Evolutionary conservation across 2,113 vertebrate genomes (phyloP), one percentile per base, ranked within the genome.

Genomic region (Taxidea taxus): DNA sequence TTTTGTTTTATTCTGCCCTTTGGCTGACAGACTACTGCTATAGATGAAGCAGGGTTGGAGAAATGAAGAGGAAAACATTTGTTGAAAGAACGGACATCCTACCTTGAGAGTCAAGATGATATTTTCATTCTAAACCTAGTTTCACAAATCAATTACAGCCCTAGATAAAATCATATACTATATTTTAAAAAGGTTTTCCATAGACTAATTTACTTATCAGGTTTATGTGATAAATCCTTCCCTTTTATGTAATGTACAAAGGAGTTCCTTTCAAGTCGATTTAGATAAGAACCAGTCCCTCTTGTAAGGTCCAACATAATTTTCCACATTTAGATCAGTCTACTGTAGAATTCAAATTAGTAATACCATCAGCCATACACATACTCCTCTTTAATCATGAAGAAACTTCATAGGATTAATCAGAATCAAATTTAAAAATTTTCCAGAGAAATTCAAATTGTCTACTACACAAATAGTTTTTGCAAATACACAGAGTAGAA

Each of bases 221-320:
- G 86, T 86, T 64, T 86, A 37, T 75, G 27, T 87, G 54, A 89
- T 88, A 87, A 95, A 54, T 64, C 2, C 27, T 77, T 60, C 44
- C 27, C 27, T 94, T 96, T 87, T 80, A 84, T 80, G 34, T 82
- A 66, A 78, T 29, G 21, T 82, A 27, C 37, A 77, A 90, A n/a
- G 27, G 2, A 81, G 16, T 87, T 81, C 49, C 62, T 92, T 92
- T 90, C 42, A 94, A 80, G 21, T 51, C 66, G 29, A 96, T 86
- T 86, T 58, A 86, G 56, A 92, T 87, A 56, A 86, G 95, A 97
- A 96, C 47, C 58, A 88, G 93, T 49, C 13, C 7, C 21, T 87
- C 70, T 92, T 86, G 49, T 70, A 72, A 95, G 8, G 29, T 62
- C 34, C 47, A 86, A 90, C 0, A 15, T 92, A 81, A 66, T 93